phyloP scores from a whole-genome alignment of 2,113 vertebrate species.

The Lepisosteus osseus region DNA sequence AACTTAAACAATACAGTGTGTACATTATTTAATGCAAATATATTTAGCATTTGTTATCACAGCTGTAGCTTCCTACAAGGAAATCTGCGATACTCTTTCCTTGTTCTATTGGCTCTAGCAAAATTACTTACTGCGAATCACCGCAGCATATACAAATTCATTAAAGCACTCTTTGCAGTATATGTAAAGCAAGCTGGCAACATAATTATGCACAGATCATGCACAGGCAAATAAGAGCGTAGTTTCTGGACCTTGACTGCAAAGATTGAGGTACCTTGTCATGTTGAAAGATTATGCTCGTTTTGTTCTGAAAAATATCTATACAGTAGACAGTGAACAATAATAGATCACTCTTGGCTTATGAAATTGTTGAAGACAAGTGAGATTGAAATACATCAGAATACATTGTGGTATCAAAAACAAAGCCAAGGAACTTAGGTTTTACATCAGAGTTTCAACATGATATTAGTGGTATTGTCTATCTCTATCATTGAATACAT shows the following conservation, averaged over 20 bases:
- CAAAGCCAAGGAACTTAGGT: conserved; percentile 1
- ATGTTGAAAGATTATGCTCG: not conserved
- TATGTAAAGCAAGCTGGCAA: no score
- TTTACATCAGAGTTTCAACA: not conserved
- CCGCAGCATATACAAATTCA: no score
- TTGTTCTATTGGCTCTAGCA: no score
- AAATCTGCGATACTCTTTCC: no score
- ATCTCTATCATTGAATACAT: conserved; percentile 13
- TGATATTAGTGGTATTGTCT: conserved; percentile 21
- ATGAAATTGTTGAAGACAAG: no score
- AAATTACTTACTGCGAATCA: no score
- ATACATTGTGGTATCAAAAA: not conserved
- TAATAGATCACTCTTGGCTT: not conserved
- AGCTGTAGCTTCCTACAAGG: no score
- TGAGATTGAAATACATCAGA: no score
- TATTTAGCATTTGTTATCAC: no score
- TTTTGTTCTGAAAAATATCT: not conserved
- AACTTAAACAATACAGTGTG: no score
- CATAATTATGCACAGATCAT: not conserved
- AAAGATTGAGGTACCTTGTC: not conserved
- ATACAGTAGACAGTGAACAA: not conserved
- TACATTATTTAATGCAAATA: no score
- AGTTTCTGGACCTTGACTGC: not conserved
- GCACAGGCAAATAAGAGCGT: not conserved
- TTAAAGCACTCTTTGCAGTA: no score